Evolutionary conservation across 2,888 invertebrate species (phyloP), one percentile per base, ranked within the genome.

Genomic region (Tridacna crocea): DNA sequence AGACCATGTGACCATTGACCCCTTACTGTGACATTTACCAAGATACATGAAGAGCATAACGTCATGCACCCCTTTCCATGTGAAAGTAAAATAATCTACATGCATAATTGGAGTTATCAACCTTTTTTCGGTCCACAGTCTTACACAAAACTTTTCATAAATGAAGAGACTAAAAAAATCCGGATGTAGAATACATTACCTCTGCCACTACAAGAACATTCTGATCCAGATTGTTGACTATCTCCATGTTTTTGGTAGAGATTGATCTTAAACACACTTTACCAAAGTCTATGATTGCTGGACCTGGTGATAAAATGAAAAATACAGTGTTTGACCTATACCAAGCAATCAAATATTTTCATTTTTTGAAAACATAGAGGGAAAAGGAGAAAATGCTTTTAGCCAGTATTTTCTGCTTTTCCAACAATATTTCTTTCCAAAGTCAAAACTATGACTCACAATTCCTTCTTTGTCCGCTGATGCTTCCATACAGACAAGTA

Each of bases 211-310:
- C 90, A 61, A 94, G 92, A 24, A 94, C 93, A 87, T 90, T 88
- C 72, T 92, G 92, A 73, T 93, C 87, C n/a, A 94, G 90, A 80
- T 94, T 94, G 88, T 94, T 94, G 76, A 94, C 83, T 58, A 94
- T 93, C 85, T 90, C 92, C 61, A 94, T 85, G 48, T 94, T 90
- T 72, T 90, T 91, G 47, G 92, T 92, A 60, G 90, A 91, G n/a
- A 92, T 87, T 8, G 94, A 94, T 66, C 93, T 87, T 47, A 93
- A 85, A 87, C 94, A 94, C 12, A 94, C 93, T 61, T 91, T 86
- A 47, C 93, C 93, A 89, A 94, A 94, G 86, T 94, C 93, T 47
- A 94, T 87, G 0, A 89, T 89, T 17, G 93, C 90, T 8, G 94
- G 94, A 17, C 93, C 94, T 94, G 86, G 15, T 83, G 22, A 47